Evolutionary conservation across 2,888 invertebrate species (phyloP), one percentile per base, ranked within the genome.

Genomic region (Erebia palarica): DNA sequence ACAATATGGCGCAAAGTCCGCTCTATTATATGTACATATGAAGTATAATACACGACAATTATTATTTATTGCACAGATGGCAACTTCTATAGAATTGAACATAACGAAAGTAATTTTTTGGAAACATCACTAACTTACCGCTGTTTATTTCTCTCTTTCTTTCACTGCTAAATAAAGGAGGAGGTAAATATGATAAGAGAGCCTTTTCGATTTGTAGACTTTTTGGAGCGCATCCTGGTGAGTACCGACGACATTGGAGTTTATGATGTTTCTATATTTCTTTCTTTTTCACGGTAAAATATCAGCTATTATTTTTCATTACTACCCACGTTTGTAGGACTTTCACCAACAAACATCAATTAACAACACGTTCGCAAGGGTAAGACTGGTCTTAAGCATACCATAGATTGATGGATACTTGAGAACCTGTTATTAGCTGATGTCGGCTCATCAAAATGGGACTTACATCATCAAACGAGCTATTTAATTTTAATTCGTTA

Each of bases 71-170:
- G 10, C 21, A 58, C 7, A 58, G 57, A 3, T 14, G 9, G 60
- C 42, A 42, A 60, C 60, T 60, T 60, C 60, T 16, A 44, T 60
- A 42, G n/a, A 44, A 11, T 42, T 44, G 16, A 44, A 60, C n/a
- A 9, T 10, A 11, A 60, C 5, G 79, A 79, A 78, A 79, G 73
- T 77, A 76, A 68, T 75, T 70, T 72, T 78, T 76, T 84, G 66
- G 89, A 86, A 88, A 90, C 90, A 88, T 88, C 90, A 90, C 90
- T 90, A 90, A 91, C 91, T 90, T 84, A 89, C 82, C 87, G 89
- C 86, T 90, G 77, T 88, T 82, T 91, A 81, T 89, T 88, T 86
- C 90, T 90, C 87, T 90, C 83, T 91, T 87, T 90, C 88, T 90
- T 89, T 87, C 87, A 89, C 88, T 85, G 92, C 92, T 78, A 82